Evolutionary conservation across 2,797 vertebrate species (phyloP), one percentile per base, ranked within the genome.

Genomic region (Champsocephalus gunnari): DNA sequence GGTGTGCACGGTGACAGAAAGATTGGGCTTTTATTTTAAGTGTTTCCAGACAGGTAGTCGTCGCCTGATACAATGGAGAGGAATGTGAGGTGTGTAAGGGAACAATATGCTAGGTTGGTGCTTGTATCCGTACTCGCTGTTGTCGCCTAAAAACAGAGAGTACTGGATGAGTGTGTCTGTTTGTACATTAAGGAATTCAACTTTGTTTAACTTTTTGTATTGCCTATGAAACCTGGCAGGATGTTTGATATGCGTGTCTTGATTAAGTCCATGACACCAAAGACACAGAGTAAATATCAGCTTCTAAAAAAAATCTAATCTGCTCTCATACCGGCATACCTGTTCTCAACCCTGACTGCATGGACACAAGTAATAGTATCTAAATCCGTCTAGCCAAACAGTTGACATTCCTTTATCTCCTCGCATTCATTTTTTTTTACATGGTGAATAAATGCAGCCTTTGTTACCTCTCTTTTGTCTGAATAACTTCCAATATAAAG

Each of bases 21-120:
- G 7, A 75, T 68, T 28, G 34, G 60, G 67, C 60, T 53, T 51
- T 68, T 66, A 57, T 77, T 80, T 74, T 43, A 47, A 13, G 11
- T 75, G 75, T 55, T 72, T 48, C 41, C 50, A 67, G 72, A 81
- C 80, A 70, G 55, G 67, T 57, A 59, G 24, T 28, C 24, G 63
- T 16, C 68, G 71, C 73, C 65, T 77, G 65, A 77, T 34, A 61
- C 67, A 73, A 71, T 47, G 53, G 24, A 28, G 2, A 59, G 44
- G 61, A 77, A 65, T 72, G 69, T 32, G 60, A 80, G 55, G 60
- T 4, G 54, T 65, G 80, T 11, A 56, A 12, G 14, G 12, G 17
- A 57, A 73, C 70, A 70, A 13, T 34, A 14, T 24, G 60, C 43
- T 1, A 3, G 59, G 47, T 55, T 9, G 63, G 50, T 5, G 60